phyloP scores from a whole-genome alignment of 23 tunicate species.

The Botrylloides violaceus region DNA sequence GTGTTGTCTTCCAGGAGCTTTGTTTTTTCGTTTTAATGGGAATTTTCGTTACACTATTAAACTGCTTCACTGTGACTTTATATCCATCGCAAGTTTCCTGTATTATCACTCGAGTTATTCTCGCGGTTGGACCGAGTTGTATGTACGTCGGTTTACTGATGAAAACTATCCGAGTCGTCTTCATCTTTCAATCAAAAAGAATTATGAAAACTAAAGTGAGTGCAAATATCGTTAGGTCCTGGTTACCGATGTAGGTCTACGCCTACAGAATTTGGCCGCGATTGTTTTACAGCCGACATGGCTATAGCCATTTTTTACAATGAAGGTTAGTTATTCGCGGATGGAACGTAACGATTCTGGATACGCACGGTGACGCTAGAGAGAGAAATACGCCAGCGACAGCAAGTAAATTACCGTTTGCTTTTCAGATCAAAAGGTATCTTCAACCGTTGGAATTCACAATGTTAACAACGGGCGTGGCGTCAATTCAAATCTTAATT shows the following conservation, averaged over 20 bases:
- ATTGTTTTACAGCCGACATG: too few species aligned
- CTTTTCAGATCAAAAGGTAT: conserved; percentile 36
- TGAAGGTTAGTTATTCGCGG: too few species aligned
- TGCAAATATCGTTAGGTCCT: background rate
- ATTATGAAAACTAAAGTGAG: conserved; percentile 11
- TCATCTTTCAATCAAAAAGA: conserved; percentile 31
- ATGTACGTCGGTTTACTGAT: conserved; percentile 47
- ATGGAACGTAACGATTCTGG: too few species aligned
- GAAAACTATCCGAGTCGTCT: conserved; percentile 52
- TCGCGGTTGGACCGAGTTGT: conserved; percentile 38
- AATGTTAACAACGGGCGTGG: conserved; percentile 22
- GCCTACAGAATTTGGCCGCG: too few species aligned
- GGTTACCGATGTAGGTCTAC: too few species aligned
- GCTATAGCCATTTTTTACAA: too few species aligned
- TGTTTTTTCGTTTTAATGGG: conserved; percentile 46
- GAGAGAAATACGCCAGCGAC: too few species aligned
- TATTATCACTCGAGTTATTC: conserved; percentile 15
- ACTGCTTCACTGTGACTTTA: conserved; percentile 30
- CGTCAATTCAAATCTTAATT: conserved; percentile 33
- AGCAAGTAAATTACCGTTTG: too few species aligned
- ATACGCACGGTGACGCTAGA: too few species aligned
- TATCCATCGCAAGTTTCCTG: conserved; percentile 20
- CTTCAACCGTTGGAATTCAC: conserved; percentile 39
- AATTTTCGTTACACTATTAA: conserved; percentile 14
- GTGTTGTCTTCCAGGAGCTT: conserved; percentile 36